Percentiles rank a stretch among this genome's conserved stretches.
phyloP scores from a whole-genome alignment of 2,888 invertebrate genomes.

The Micoletzkya japonica region DNA sequence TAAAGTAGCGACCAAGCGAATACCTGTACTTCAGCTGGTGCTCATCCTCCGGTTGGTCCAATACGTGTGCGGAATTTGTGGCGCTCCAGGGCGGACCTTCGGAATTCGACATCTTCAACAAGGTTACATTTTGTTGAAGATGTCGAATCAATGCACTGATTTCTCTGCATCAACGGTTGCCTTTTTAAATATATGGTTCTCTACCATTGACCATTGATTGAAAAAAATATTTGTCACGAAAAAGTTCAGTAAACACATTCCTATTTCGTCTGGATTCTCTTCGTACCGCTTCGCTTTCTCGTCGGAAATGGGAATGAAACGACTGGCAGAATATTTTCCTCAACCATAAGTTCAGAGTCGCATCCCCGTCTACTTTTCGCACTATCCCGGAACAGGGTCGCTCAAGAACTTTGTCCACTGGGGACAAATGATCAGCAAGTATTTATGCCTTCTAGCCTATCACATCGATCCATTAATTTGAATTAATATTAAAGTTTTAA shows the following conservation, averaged over 20 bases:
- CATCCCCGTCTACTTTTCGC: slow-evolving; percentile 18
- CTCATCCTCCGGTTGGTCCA: not conserved
- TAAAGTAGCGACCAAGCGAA: not conserved
- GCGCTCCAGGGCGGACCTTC: slow-evolving; percentile 5
- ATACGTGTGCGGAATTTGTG: slow-evolving; percentile 1
- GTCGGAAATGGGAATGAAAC: too few species aligned
- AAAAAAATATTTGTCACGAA: too few species aligned
- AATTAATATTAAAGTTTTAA: not conserved
- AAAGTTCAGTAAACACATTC: too few species aligned
- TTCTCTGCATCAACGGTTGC: too few species aligned
- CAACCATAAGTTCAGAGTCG: not conserved
- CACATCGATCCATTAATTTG: not conserved
- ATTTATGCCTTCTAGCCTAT: not conserved
- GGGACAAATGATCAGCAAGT: slow-evolving; percentile 24
- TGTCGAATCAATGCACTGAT: too few species aligned
- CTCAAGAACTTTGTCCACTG: slow-evolving; percentile 21
- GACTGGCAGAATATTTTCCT: too few species aligned
- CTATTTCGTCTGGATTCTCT: too few species aligned
- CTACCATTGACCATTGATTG: too few species aligned
- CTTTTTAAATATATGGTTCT: too few species aligned
- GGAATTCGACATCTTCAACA: not conserved
- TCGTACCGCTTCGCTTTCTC: too few species aligned
- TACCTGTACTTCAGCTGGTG: not conserved
- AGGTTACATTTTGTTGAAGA: not conserved
- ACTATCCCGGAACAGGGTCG: slow-evolving; percentile 21